phyloP scores from a whole-genome alignment of 2,888 invertebrate genomes.

The Gandaritis pyraliata region DNA sequence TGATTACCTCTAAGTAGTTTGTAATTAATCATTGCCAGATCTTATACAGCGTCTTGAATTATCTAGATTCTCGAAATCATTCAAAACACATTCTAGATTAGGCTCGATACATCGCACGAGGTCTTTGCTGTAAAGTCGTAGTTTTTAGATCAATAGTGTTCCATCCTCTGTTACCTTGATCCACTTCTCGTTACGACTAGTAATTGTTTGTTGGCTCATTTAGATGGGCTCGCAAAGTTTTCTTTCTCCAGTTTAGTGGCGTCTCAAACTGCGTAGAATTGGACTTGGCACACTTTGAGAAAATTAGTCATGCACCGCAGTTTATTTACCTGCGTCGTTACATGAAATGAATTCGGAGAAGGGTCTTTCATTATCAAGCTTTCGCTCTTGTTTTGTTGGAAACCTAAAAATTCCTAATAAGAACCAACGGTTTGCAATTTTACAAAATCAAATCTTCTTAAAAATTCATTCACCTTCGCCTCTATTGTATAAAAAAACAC shows the following conservation, averaged over 20 bases:
- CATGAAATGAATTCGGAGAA: constrained; percentile 15
- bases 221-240: constrained; percentile 21
- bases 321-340: constrained; percentile 39
- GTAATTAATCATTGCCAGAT: not conserved
- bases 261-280: constrained; percentile 47
- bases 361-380: not conserved
- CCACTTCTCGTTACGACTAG: constrained; percentile 10
- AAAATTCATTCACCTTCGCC: no score
- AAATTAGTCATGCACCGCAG: constrained; percentile 49
- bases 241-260: constrained; percentile 28
- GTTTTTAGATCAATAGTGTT: not conserved
- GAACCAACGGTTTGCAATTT: no score
- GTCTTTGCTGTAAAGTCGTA: no score
- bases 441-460: no score
- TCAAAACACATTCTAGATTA: not conserved
- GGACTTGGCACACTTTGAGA: constrained; percentile 54
- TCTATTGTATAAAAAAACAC: no score
- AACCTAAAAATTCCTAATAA: no score
- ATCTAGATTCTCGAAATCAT: not conserved
- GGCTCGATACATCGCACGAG: not conserved
- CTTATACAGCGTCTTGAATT: not conserved
- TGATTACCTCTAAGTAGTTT: constrained; percentile 8
- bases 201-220: constrained; percentile 29
- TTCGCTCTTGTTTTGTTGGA: constrained; percentile 1
- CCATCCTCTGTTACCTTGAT: constrained; percentile 16